Evolutionary conservation across 2,888 invertebrate genomes (phyloP).

Genomic region (Pammene fasciana): DNA sequence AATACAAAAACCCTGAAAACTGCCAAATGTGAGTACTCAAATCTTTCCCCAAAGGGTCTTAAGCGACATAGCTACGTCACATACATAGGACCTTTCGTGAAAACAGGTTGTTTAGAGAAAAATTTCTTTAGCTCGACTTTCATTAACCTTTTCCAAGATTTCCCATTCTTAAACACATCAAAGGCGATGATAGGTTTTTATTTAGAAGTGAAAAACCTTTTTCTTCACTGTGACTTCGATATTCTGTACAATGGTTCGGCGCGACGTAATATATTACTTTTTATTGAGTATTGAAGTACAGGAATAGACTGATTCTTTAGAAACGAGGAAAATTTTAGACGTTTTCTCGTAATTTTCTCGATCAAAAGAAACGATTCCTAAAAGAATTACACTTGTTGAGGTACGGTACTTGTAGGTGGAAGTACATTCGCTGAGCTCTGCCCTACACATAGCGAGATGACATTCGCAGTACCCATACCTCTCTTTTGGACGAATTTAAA

Average conservation of each 20-base stretch:
- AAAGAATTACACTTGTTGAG: too few relatives aligned
- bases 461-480: too few relatives aligned
- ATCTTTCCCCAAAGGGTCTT: neutral
- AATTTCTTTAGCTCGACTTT: conserved; percentile 9
- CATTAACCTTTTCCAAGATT: conserved; percentile 32
- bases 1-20: conserved; percentile 19
- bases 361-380: too few relatives aligned
- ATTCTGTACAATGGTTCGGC: conserved; percentile 8
- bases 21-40: conserved; percentile 17
- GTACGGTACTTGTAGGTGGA: too few relatives aligned
- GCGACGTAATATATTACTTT: conserved; percentile 14
- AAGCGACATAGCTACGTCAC: neutral
- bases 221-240: conserved; percentile 4
- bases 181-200: conserved; percentile 31
- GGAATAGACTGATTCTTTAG: neutral
- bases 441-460: too few relatives aligned
- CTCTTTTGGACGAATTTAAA: too few relatives aligned
- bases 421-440: too few relatives aligned
- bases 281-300: neutral
- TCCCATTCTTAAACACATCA: conserved; percentile 28
- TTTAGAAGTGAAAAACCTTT: conserved; percentile 9
- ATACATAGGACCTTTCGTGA: neutral
- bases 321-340: neutral
- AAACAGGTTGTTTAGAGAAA: neutral
- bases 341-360: neutral